These are phyloP conservation scores for Danaus plexippus DNA, from an alignment of 1,140 invertebrate genomes.

Conservation along the genomic window DNA sequence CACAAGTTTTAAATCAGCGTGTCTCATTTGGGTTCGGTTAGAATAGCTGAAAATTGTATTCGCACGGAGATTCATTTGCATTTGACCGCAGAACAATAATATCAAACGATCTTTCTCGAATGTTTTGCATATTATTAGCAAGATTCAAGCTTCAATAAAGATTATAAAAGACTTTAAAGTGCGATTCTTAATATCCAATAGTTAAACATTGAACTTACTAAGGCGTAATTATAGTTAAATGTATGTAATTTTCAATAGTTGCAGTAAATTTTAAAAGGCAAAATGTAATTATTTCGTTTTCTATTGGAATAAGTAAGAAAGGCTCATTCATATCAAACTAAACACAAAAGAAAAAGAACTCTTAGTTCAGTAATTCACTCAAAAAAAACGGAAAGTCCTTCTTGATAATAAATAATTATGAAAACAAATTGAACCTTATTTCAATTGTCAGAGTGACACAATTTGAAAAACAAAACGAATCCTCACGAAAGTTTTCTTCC, in stretches of 20 bases:
- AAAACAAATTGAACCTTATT: constrained; percentile 16
- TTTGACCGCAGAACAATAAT: constrained; percentile 47
- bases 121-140: constrained; percentile 12
- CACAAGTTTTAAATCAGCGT: constrained; percentile 9
- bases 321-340: constrained; percentile 26
- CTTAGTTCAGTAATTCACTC: constrained; percentile 36
- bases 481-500: constrained; percentile 30
- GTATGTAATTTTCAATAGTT: no score
- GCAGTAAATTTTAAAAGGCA: no score
- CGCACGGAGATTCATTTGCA: constrained; percentile 43
- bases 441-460: constrained; percentile 12
- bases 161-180: constrained; percentile 1
- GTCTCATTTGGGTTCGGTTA: not conserved
- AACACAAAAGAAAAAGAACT: no score
- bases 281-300: no score
- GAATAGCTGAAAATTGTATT: constrained; percentile 13
- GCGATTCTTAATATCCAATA: no score
- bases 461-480: constrained; percentile 9
- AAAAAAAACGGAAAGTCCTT: constrained; percentile 36
- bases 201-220: no score
- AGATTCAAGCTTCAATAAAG: constrained; percentile 11
- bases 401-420: constrained; percentile 15
- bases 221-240: no score
- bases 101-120: constrained; percentile 36
- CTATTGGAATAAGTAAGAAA: constrained; percentile 30